Percentiles rank a stretch among this genome's conserved stretches.
phyloP scores from a whole-genome alignment of 2,888 invertebrate species.

The Aphodius granarius region DNA sequence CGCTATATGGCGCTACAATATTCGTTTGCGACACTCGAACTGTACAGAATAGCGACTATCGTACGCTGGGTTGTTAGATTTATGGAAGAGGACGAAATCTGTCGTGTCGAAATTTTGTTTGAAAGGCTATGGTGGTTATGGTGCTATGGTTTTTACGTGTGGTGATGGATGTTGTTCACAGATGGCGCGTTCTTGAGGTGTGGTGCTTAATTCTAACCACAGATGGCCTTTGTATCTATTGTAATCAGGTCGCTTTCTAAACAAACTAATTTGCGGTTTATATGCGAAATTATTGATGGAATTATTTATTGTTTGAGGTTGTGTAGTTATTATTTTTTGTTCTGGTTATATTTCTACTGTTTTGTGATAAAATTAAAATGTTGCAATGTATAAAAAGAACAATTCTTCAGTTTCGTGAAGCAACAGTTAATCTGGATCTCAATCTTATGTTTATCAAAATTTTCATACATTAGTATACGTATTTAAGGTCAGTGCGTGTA shows the following conservation, averaged over 20 bases:
- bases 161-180: background rate
- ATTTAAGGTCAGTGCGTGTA: too few species aligned
- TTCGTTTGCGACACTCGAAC: conserved; percentile 16
- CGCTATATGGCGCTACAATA: conserved; percentile 37
- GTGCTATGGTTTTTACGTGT: background rate
- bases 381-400: background rate
- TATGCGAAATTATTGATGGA: background rate
- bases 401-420: too few species aligned
- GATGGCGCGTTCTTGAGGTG: background rate
- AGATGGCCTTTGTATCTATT: background rate
- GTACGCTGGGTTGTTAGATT: too few species aligned
- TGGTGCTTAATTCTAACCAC: background rate
- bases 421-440: too few species aligned
- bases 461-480: too few species aligned
- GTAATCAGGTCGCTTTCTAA: background rate
- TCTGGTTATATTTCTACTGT: background rate
- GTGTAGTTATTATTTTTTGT: background rate
- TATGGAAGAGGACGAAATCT: background rate
- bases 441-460: too few species aligned
- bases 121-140: too few species aligned
- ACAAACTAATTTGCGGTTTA: background rate
- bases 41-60: background rate
- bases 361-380: background rate
- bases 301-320: background rate
- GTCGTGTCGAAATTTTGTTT: background rate